Percentiles rank a stretch among this genome's conserved stretches.
These are phyloP conservation scores for Actias luna DNA, from an alignment of 2,888 invertebrate species.

Conservation along the genomic window DNA sequence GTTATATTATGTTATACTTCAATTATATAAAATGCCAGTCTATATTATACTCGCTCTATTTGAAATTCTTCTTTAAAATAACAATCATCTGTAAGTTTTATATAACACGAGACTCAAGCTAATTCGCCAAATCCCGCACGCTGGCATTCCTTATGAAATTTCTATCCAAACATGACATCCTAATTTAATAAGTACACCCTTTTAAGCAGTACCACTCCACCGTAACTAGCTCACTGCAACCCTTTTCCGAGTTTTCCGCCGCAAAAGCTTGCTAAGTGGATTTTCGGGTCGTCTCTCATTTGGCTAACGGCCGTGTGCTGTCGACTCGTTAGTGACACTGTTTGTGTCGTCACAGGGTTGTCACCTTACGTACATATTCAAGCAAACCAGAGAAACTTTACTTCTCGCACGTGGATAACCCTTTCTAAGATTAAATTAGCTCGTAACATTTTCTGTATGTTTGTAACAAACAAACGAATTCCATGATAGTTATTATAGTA, in stretches of 20 bases:
- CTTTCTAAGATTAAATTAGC: neutral
- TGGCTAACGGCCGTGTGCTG: constrained; percentile 69
- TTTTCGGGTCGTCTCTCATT: constrained; percentile 73
- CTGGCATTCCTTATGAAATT: neutral
- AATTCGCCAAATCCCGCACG: neutral
- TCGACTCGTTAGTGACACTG: constrained; percentile 60
- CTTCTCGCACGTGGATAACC: neutral
- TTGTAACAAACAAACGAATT: no score
- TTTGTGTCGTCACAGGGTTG: constrained; percentile 41
- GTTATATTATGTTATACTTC: no score
- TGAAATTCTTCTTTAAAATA: no score
- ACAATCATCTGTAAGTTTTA: neutral
- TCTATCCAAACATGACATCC: constrained; percentile 6
- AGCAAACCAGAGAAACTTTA: neutral
- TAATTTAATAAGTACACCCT: constrained; percentile 19
- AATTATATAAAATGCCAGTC: no score
- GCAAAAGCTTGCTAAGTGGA: constrained; percentile 66
- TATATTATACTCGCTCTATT: no score
- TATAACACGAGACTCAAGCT: neutral
- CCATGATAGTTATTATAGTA: neutral
- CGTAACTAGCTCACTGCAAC: constrained; percentile 24
- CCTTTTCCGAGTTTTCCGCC: constrained; percentile 47
- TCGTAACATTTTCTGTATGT: no score
- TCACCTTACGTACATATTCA: constrained; percentile 17
- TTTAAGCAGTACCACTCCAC: constrained; percentile 16